Evolutionary conservation across 1,140 invertebrate genomes (phyloP).

Genomic region (Papilio machaon): DNA sequence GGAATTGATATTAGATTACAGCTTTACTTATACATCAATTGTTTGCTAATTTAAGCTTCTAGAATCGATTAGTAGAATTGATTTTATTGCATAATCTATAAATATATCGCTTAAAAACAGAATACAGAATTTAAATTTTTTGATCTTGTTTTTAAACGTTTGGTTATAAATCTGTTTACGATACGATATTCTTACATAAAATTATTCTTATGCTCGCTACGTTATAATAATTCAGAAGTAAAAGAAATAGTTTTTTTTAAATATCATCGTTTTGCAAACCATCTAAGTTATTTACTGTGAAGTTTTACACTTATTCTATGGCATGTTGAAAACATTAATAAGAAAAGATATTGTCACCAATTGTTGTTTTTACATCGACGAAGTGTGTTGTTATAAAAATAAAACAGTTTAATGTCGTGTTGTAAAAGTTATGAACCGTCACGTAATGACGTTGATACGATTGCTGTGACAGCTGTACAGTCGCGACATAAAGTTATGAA

Average conservation of each 20-base stretch:
- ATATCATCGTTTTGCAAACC: background rate
- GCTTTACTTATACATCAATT: too few relatives aligned
- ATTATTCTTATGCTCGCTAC: too few relatives aligned
- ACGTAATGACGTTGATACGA: constrained; percentile 53
- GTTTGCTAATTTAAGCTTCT: too few relatives aligned
- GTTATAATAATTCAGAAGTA: background rate
- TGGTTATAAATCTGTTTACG: too few relatives aligned
- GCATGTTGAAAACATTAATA: background rate
- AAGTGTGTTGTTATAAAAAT: constrained; percentile 52
- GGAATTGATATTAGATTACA: background rate
- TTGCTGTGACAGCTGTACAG: constrained; percentile 55
- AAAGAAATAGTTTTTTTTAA: background rate
- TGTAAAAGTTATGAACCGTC: constrained; percentile 60
- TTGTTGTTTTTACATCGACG: constrained; percentile 28
- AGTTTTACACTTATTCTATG: background rate
- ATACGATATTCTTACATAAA: too few relatives aligned
- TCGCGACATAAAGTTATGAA: constrained; percentile 39
- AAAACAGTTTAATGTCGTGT: constrained; percentile 52
- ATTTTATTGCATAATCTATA: too few relatives aligned
- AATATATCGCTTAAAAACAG: too few relatives aligned
- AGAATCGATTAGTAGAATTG: too few relatives aligned
- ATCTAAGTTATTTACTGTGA: background rate
- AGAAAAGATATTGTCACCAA: constrained; percentile 9
- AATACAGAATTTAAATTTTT: too few relatives aligned
- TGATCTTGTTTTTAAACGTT: too few relatives aligned